Evolutionary conservation across 2,113 vertebrate species (phyloP).

Genomic region (Megaptera novaeangliae): DNA sequence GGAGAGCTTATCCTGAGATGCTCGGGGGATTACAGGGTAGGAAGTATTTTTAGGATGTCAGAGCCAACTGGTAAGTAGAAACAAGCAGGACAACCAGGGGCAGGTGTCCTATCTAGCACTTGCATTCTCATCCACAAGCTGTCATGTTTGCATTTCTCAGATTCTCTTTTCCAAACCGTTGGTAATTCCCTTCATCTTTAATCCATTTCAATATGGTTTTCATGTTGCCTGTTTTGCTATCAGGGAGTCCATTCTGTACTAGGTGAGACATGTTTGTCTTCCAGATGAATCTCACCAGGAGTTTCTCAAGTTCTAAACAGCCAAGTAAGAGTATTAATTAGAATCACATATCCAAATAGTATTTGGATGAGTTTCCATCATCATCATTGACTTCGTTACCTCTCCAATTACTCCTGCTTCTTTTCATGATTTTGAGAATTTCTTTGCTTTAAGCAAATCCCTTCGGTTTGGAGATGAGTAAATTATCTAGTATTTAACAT

Average conservation of each 20-base stretch:
- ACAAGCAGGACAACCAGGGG: accelerated
- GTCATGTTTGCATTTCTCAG: neutral
- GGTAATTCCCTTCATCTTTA: no score
- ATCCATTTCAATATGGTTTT: neutral
- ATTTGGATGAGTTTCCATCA: neutral
- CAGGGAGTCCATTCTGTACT: neutral
- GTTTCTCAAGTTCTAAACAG: neutral
- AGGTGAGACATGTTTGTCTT: neutral
- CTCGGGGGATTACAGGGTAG: neutral
- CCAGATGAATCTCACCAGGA: neutral
- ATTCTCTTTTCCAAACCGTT: neutral
- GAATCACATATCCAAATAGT: accelerated
- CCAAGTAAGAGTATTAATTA: neutral
- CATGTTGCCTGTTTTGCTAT: neutral
- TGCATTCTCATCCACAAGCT: no score
- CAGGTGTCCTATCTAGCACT: neutral
- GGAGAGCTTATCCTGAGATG: neutral
- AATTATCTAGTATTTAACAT: neutral
- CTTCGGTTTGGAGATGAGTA: neutral
- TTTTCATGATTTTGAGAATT: neutral
- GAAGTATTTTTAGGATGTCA: neutral
- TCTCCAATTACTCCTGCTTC: neutral
- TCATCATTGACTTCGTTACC: neutral
- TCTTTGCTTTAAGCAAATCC: neutral
- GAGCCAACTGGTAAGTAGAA: neutral